Percentiles rank a stretch among this genome's conserved stretches.
Evolutionary conservation across 2,888 invertebrate species (phyloP).

Genomic region (Orchestes rusci): DNA sequence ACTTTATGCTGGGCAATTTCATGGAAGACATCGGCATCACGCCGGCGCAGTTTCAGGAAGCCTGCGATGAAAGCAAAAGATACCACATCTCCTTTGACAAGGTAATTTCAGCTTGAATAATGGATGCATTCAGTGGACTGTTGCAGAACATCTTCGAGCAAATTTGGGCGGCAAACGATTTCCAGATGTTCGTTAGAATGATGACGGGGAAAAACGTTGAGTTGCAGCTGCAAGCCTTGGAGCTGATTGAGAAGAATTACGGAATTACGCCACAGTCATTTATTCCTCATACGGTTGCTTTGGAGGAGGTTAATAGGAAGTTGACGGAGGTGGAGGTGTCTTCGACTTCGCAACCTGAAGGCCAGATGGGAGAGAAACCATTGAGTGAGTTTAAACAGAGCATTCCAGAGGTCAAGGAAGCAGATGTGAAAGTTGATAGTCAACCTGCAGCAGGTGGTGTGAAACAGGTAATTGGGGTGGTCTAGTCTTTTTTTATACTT

Average conservation of each 20-base stretch:
- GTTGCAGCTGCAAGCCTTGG: constrained; percentile 80
- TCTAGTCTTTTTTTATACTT: too few species aligned
- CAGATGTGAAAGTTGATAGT: too few species aligned
- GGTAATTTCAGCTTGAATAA: constrained; percentile 40
- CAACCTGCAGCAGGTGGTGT: too few species aligned
- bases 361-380: too few species aligned
- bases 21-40: constrained; percentile 89
- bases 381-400: too few species aligned
- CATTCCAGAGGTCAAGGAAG: too few species aligned
- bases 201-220: constrained; percentile 92
- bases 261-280: constrained; percentile 60
- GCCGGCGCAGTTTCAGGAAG: constrained; percentile 79
- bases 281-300: constrained; percentile 40
- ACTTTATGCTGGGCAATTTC: constrained; percentile 81
- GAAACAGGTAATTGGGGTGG: too few species aligned
- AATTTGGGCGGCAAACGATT: constrained; percentile 92
- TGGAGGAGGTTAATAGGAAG: constrained; percentile 33
- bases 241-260: constrained; percentile 73
- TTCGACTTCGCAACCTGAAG: too few species aligned
- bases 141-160: constrained; percentile 57
- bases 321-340: constrained; percentile 38
- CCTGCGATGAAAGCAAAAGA: constrained; percentile 53
- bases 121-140: too few species aligned
- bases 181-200: constrained; percentile 80
- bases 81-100: constrained; percentile 51